A percentile compares a stretch with the other conserved stretches of the same genome.
phyloP scores from a whole-genome alignment of 2,888 invertebrate genomes.

The Perizoma affinitatum region DNA sequence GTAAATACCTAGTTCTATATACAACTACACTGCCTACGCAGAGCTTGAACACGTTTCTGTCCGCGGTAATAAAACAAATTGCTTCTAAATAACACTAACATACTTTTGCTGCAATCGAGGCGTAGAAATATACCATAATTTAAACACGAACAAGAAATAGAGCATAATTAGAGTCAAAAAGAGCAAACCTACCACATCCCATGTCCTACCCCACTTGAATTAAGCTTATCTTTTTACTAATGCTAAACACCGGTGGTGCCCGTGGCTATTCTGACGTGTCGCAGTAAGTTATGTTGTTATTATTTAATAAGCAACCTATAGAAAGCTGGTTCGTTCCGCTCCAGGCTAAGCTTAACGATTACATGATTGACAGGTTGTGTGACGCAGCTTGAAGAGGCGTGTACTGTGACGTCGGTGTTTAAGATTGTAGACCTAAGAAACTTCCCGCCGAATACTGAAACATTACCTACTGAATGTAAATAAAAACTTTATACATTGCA shows the following conservation, averaged over 20 bases:
- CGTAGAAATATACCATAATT: conserved; percentile 8
- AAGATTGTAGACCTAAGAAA: background rate
- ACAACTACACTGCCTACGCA: conserved; percentile 3
- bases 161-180: conserved; percentile 17
- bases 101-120: conserved; percentile 8
- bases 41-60: conserved; percentile 5
- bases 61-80: conserved; percentile 11
- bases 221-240: conserved; percentile 26
- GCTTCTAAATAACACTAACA: conserved; percentile 12
- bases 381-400: conserved; percentile 28
- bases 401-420: conserved; percentile 19
- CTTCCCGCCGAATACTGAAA: too few relatives aligned
- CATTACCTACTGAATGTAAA: too few relatives aligned
- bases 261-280: conserved; percentile 28
- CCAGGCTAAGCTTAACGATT: conserved; percentile 32
- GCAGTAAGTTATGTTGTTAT: conserved; percentile 36
- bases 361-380: conserved; percentile 37
- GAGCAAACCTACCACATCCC: conserved; percentile 9
- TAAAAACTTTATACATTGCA: too few relatives aligned
- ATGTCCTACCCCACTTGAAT: conserved; percentile 24
- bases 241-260: conserved; percentile 25
- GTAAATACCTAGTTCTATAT: background rate
- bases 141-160: conserved; percentile 14
- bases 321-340: conserved; percentile 37
- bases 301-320: conserved; percentile 38